Evolutionary conservation across 2,888 invertebrate species (phyloP).

Genomic region (Phasia obesa): DNA sequence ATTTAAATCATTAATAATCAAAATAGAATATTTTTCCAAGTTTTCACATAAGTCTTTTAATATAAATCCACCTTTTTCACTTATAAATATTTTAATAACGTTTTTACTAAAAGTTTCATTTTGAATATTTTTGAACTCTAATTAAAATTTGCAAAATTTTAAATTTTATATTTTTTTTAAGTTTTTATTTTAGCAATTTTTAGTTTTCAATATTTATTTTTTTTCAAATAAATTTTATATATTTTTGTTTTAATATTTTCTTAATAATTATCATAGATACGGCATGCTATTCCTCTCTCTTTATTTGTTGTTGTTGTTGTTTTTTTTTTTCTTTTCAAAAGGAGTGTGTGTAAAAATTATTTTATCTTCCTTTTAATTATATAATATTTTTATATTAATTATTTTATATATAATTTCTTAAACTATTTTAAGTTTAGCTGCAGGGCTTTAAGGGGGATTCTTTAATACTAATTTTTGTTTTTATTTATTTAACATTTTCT

Average conservation of each 20-base stretch:
- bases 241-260: slow-evolving; percentile 41
- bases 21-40: too few relatives aligned
- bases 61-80: too few relatives aligned
- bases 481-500: slow-evolving; percentile 22
- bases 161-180: neutral
- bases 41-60: too few relatives aligned
- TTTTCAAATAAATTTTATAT: slow-evolving; percentile 42
- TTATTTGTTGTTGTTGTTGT: slow-evolving; percentile 3
- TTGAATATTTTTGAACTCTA: too few relatives aligned
- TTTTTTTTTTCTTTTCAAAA: slow-evolving; percentile 29
- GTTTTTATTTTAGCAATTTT: slow-evolving; percentile 19
- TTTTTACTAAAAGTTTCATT: too few relatives aligned
- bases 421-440: slow-evolving; percentile 57
- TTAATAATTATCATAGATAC: slow-evolving; percentile 69
- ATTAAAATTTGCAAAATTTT: too few relatives aligned
- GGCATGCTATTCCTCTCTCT: slow-evolving; percentile 68
- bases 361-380: slow-evolving; percentile 5
- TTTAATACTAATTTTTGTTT: slow-evolving; percentile 41
- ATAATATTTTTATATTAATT: slow-evolving; percentile 4
- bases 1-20: too few relatives aligned
- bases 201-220: slow-evolving; percentile 30
- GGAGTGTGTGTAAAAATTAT: slow-evolving; percentile 63
- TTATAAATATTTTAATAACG: too few relatives aligned
- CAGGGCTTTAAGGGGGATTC: slow-evolving; percentile 63
- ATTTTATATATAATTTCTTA: slow-evolving; percentile 25